Percentiles rank a stretch among this genome's conserved stretches.
Conservation (phyloP, 1,140 invertebrate species). For the Sycobia sp. region DNA sequence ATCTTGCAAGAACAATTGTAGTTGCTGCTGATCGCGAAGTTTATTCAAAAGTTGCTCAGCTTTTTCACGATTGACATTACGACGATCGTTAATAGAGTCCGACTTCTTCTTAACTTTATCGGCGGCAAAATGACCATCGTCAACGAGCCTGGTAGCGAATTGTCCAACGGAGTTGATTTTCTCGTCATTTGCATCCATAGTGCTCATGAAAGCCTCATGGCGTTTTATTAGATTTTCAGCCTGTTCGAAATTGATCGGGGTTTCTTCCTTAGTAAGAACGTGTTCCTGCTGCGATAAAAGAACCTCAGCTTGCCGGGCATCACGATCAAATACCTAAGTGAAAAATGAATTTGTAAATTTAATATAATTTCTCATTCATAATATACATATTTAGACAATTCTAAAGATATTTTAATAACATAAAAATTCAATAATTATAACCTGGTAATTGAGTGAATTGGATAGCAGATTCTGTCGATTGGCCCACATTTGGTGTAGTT, state of each 20-base stretch:
- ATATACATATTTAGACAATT: too few relatives aligned
- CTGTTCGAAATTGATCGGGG: constrained; percentile 91
- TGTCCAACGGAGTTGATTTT: constrained; percentile 96
- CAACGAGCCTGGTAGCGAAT: constrained; percentile 87
- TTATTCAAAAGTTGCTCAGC: constrained; percentile 91
- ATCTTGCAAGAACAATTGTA: constrained; percentile 97
- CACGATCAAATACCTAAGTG: constrained; percentile 82
- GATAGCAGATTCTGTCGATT: constrained; percentile 94
- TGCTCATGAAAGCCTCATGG: constrained; percentile 98
- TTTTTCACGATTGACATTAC: constrained; percentile 87
- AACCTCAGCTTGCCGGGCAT: constrained; percentile 97
- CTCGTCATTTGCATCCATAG: constrained; percentile 99
- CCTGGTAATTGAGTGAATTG: constrained; percentile 90
- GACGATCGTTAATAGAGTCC: constrained; percentile 89
- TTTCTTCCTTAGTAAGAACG: constrained; percentile 91
- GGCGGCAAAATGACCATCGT: constrained; percentile 87
- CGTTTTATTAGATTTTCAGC: constrained; percentile 97
- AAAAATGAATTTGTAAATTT: too few relatives aligned
- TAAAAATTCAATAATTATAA: background rate
- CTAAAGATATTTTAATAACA: background rate
- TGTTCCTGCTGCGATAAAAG: constrained; percentile 98
- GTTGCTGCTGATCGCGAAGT: constrained; percentile 89
- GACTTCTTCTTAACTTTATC: constrained; percentile 97
- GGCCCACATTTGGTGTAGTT: constrained; percentile 99
- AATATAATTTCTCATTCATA: background rate